Base-by-base conservation (phyloP, 2,113 vertebrate genomes). In the Chlamydotis undulata region DNA sequence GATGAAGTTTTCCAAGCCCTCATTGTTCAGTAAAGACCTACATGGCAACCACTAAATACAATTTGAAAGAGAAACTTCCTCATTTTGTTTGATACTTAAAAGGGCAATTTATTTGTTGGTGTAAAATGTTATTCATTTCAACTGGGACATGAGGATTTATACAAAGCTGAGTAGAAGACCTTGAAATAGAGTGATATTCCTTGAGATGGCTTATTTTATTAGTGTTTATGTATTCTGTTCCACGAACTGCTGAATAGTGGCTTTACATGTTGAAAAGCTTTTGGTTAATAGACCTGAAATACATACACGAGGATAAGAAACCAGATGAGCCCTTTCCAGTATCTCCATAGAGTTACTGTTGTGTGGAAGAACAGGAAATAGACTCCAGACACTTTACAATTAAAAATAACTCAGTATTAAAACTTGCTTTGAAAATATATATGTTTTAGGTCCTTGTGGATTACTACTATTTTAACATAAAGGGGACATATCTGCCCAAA, bases 381-480 rank as follows among this genome's bases (percentile, higher is more conserved):
- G 9, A 37, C 5, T 53, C 18, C 8, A 56, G n/a, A 69, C 0
- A 45, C 15, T 69, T 83, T 50, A 83, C 16, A 89, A 6, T 41
- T 80, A 73, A 68, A 91, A 81, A 65, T 18, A 33, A 35, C 10
- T 71, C 19, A 45, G 2, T 24, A 61, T 64, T 86, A 64, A 65
- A 80, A 35, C 4, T 1, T 43, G 7, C 5, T 59, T 57, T 59
- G 22, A 80, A 83, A 75, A 43, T 13, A 4, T 33, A 3, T 43
- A 39, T 2, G 0, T 1, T 37, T 55, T 39, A 10, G 1, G 14
- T 43, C 39, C 10, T 41, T 33, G 17, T 56, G 11, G 3, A 3
- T 55, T 80, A 19, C 5, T 37, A 19, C 8, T 69, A 26, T 73
- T 74, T 75, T 55, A 71, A 41, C 8, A 37, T 31, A 80, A 82